These are phyloP conservation scores for Uria aalge DNA, from an alignment of 2,113 vertebrate genomes.

Conservation along the genomic window DNA sequence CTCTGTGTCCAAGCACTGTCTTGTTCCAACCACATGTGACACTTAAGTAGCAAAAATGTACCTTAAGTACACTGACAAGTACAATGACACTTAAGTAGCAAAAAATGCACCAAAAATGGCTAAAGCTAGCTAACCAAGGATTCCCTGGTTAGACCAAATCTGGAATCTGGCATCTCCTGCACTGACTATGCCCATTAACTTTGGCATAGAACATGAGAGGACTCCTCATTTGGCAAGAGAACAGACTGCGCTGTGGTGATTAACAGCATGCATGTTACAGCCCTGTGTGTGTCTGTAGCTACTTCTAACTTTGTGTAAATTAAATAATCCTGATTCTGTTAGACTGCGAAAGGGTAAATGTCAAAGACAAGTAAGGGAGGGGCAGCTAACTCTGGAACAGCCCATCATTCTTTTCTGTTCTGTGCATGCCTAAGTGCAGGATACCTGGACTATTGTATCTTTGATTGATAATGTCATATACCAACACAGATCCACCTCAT, in stretches of 20 bases:
- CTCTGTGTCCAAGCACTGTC: background rate
- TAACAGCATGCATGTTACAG: background rate
- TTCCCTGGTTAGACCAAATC: background rate
- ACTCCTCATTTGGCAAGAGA: background rate
- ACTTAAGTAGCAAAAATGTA: background rate
- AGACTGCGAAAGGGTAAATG: background rate
- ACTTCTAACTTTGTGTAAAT: background rate
- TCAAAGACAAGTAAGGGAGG: background rate
- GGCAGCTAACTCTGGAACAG: background rate
- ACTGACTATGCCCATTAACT: background rate
- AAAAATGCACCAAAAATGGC: background rate
- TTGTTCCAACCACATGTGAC: background rate
- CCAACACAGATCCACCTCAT: conserved; percentile 25
- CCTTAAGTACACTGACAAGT: too few relatives aligned
- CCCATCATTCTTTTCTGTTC: background rate
- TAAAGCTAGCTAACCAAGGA: background rate
- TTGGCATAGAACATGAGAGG: background rate
- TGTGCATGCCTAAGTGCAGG: background rate
- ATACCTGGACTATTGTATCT: background rate
- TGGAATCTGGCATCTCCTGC: background rate
- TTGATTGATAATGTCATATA: conserved; percentile 27
- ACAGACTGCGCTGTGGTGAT: background rate
- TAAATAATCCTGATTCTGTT: background rate
- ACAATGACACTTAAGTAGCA: background rate
- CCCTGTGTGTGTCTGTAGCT: background rate